Evolutionary conservation across 1,140 invertebrate genomes (phyloP).

Genomic region (Pachypeltis micranthus): DNA sequence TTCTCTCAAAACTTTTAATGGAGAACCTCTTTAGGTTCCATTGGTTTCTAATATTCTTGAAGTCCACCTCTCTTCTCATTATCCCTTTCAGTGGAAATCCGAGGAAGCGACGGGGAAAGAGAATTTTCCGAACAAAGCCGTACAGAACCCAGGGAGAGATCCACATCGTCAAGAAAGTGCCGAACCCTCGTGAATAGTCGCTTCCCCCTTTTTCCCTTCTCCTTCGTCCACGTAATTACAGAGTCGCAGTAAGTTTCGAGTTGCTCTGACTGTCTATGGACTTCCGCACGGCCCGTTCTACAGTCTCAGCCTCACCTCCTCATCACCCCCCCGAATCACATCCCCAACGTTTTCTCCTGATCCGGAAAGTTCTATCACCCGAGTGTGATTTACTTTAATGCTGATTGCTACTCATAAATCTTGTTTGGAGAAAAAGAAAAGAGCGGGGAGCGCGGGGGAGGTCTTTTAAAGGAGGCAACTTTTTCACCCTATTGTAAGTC

Average conservation of each 20-base stretch:
- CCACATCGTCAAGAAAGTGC: slow-evolving; percentile 1
- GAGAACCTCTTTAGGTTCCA: too few species aligned
- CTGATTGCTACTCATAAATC: slow-evolving; percentile 9
- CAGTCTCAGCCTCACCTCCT: too few species aligned
- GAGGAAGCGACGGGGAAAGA: background rate
- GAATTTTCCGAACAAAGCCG: background rate
- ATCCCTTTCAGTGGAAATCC: background rate
- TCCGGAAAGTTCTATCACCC: background rate
- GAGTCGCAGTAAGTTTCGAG: slow-evolving; percentile 4
- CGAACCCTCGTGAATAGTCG: background rate
- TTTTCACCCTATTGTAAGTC: background rate
- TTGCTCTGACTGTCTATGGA: background rate
- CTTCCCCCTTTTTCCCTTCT: background rate
- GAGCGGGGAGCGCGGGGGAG: background rate
- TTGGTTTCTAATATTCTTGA: too few species aligned
- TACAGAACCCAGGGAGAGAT: background rate
- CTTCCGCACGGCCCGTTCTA: slow-evolving; percentile 6
- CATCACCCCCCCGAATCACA: too few species aligned
- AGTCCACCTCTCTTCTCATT: slow-evolving; percentile 6
- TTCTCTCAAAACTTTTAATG: background rate
- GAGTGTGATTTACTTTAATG: slow-evolving; percentile 8
- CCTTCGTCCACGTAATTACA: slow-evolving; percentile 4
- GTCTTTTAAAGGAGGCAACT: background rate
- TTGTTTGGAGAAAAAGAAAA: background rate
- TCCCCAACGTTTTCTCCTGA: background rate